A percentile compares a stretch with the other conserved stretches of the same genome.
Evolutionary conservation across 1,140 invertebrate genomes (phyloP).

Genomic region (Bombus superbus): DNA sequence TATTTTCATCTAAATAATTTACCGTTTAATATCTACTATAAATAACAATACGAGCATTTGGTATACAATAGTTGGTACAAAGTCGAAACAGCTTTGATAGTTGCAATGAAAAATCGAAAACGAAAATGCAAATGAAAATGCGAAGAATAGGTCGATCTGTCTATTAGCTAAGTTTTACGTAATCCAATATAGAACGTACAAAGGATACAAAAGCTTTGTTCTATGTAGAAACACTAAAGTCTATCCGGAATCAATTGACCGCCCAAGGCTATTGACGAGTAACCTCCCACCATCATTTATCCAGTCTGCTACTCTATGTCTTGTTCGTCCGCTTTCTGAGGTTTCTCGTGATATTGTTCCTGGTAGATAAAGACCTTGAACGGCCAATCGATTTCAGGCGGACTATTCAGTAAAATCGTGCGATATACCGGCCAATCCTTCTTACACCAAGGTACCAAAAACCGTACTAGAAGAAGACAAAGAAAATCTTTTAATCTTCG

Average conservation of each 20-base stretch:
- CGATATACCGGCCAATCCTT: neutral
- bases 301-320: neutral
- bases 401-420: neutral
- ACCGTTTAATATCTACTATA: neutral
- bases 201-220: neutral
- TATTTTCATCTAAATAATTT: too few species aligned
- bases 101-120: too few species aligned
- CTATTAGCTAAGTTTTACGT: neutral
- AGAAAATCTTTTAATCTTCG: neutral
- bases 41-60: too few species aligned
- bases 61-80: too few species aligned
- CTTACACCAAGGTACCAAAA: neutral
- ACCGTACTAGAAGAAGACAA: too few species aligned
- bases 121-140: too few species aligned
- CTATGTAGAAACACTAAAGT: neutral
- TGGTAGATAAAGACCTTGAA: neutral
- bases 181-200: neutral
- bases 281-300: neutral
- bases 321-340: neutral
- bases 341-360: neutral
- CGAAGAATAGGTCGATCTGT: too few species aligned
- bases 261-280: conserved; percentile 19
- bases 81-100: too few species aligned
- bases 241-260: conserved; percentile 15
- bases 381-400: neutral